phyloP scores from a whole-genome alignment of 2,888 invertebrate genomes.

The Hypercompe scribonia region DNA sequence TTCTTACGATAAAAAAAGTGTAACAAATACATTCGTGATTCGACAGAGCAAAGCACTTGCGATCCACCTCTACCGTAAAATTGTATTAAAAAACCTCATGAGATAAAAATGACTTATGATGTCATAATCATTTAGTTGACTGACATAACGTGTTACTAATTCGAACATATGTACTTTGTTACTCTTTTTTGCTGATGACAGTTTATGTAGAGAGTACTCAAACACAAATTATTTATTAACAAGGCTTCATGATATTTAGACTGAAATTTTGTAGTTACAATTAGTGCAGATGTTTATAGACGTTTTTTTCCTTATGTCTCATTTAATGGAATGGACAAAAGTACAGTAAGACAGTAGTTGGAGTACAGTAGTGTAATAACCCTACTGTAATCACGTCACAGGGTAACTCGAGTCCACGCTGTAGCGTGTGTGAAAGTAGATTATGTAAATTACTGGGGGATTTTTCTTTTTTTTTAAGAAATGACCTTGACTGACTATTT shows the following conservation, averaged over 20 bases:
- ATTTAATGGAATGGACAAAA: background rate
- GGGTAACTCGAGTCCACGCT: too few species aligned
- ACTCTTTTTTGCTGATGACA: background rate
- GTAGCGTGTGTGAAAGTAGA: too few species aligned
- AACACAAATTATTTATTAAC: background rate
- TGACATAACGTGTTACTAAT: conserved; percentile 26
- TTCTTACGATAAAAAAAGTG: conserved; percentile 32
- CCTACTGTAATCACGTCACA: too few species aligned
- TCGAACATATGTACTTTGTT: background rate
- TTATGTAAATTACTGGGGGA: too few species aligned
- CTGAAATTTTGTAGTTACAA: background rate
- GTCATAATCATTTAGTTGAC: conserved; percentile 41
- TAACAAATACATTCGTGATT: conserved; percentile 43
- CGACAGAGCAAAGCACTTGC: conserved; percentile 16
- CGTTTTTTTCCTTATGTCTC: background rate
- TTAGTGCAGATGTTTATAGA: background rate
- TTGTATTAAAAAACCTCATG: conserved; percentile 32
- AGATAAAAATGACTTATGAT: conserved; percentile 40
- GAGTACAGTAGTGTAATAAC: background rate
- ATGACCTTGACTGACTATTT: too few species aligned
- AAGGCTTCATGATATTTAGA: background rate
- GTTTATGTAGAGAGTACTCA: background rate
- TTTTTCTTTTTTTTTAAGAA: too few species aligned
- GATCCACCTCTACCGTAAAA: conserved; percentile 37
- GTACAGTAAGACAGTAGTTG: too few species aligned